Evolutionary conservation across 1,140 invertebrate genomes (phyloP), one percentile per base, ranked within the genome.

Genomic region (Saccostrea echinata): DNA sequence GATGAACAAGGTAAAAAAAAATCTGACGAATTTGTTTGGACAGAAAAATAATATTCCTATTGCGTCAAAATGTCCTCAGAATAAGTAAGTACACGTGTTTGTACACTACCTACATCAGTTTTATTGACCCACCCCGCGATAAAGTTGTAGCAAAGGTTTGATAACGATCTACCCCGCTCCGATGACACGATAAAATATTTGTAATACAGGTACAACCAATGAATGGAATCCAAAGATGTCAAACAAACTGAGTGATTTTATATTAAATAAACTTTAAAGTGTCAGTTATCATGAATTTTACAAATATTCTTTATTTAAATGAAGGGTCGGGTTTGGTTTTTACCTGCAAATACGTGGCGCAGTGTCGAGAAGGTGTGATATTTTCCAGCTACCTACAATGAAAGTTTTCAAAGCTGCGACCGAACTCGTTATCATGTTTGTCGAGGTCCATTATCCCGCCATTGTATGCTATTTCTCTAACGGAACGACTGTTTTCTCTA

Each of bases 211-310:
- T 76, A 30, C 24, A 76, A 3, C 24, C 27, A 33, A 30, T 76
- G 68, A 76, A 76, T 76, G 68, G 68, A 18, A 76, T 76, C 68
- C 27, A 27, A 33, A 76, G 27, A 30, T 76, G 68, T 76, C 68
- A 76, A 76, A 76, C 68, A 76, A 76, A 76, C 68, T 33, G 68
- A 30, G 68, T 30, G 68, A 76, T 76, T 76, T 76, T 76, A 76
- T 76, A 76, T 76, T 76, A 76, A 76, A 76, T 76, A 76, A 76
- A 76, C 68, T 30, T 76, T 76, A 76, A 76, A 33, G 68, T 76
- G 68, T 76, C 68, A 30, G 30, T 18, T 27, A 76, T 27, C 68
- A 76, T 76, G 27, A 76, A 76, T 76, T 76, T 33, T 33, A 76
- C 68, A 76, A 64, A 30, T 30, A 30, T 76, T 33, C 30, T 76